phyloP scores from a whole-genome alignment of 2,888 invertebrate species.

The Volucella zonaria region DNA sequence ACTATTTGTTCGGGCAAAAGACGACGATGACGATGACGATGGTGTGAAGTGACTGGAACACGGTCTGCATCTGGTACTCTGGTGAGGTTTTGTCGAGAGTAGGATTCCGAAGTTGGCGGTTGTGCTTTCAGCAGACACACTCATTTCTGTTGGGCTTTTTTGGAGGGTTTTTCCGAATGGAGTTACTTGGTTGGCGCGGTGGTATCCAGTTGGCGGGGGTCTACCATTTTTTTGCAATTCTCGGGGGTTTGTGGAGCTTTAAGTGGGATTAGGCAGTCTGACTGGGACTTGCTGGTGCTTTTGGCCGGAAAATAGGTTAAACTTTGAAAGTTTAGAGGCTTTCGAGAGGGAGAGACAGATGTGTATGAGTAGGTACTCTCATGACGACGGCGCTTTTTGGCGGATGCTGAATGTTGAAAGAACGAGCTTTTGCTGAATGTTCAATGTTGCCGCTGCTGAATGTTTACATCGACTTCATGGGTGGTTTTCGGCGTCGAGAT shows the following conservation, averaged over 20 bases:
- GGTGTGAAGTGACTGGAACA: slow-evolving; percentile 56
- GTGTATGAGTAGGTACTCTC: background rate
- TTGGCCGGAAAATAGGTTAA: slow-evolving; percentile 50
- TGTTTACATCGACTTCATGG: background rate
- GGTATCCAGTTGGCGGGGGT: background rate
- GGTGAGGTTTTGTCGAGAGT: slow-evolving; percentile 29
- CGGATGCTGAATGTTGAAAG: slow-evolving; percentile 46
- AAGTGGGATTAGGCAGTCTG: background rate
- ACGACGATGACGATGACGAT: slow-evolving; percentile 54
- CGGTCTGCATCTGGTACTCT: slow-evolving; percentile 20
- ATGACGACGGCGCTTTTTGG: slow-evolving; percentile 29
- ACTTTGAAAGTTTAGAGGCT: slow-evolving; percentile 20
- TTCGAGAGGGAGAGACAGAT: slow-evolving; percentile 32
- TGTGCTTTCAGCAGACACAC: slow-evolving; percentile 45
- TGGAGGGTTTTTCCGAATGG: slow-evolving; percentile 51
- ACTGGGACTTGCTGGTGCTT: slow-evolving; percentile 26
- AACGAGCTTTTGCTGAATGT: slow-evolving; percentile 46
- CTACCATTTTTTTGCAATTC: slow-evolving; percentile 7
- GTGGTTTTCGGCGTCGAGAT: background rate
- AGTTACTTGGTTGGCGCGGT: slow-evolving; percentile 15
- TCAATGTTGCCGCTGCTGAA: slow-evolving; percentile 12
- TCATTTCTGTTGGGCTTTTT: slow-evolving; percentile 25
- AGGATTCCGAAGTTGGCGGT: slow-evolving; percentile 16
- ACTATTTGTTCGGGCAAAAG: background rate
- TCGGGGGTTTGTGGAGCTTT: background rate